Percentiles rank a stretch among this genome's conserved stretches.
These are phyloP conservation scores for Rhegmatorhina hoffmannsi DNA, from an alignment of 2,113 vertebrate genomes.

Conservation along the genomic window DNA sequence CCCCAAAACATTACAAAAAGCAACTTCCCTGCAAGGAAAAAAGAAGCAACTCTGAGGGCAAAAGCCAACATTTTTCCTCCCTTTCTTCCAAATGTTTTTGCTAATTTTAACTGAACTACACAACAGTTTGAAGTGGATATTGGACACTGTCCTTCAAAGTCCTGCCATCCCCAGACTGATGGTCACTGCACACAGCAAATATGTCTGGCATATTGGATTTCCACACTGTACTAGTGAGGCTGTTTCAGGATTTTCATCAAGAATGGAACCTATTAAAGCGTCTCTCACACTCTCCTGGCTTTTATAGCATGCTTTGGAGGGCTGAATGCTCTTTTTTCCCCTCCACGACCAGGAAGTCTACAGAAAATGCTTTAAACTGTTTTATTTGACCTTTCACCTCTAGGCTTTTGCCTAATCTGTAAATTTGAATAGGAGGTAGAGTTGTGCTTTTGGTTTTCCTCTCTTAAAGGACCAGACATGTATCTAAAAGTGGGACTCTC, in stretches of 20 bases:
- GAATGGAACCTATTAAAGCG: constrained; percentile 66
- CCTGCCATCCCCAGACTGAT: not conserved
- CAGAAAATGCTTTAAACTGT: constrained; percentile 62
- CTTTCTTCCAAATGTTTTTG: not conserved
- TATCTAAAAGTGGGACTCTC: constrained; percentile 28
- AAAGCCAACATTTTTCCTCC: not conserved
- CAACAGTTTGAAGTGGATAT: not conserved
- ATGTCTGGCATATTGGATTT: not conserved
- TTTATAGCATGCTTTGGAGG: constrained; percentile 45
- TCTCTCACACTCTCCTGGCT: constrained; percentile 41
- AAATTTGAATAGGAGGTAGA: constrained; percentile 62
- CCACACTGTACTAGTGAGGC: constrained; percentile 6
- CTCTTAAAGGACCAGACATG: not conserved
- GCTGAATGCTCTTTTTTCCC: not conserved
- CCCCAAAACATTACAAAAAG: not conserved
- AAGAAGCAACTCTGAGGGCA: not conserved
- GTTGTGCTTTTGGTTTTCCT: not conserved
- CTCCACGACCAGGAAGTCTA: constrained; percentile 38
- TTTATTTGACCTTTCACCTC: constrained; percentile 60
- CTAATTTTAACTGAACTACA: not conserved
- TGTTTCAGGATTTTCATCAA: constrained; percentile 48
- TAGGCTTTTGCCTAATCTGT: constrained; percentile 59
- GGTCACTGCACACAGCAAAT: not conserved
- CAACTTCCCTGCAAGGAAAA: not conserved
- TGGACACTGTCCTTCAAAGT: not conserved